Evolutionary conservation across 1,140 invertebrate species (phyloP).

Genomic region (Epicauta chinensis): DNA sequence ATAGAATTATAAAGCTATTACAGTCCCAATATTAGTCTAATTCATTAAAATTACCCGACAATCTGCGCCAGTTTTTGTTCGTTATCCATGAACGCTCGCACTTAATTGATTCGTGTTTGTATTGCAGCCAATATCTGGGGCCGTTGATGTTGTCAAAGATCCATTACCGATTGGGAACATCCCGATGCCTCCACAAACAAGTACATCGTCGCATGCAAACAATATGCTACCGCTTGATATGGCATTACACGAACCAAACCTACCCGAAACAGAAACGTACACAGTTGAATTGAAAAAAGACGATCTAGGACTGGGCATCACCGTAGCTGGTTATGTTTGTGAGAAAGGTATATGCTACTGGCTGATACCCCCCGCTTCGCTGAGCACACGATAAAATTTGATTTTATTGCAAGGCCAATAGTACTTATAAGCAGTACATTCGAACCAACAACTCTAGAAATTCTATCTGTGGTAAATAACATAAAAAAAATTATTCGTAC

Average conservation of each 20-base stretch:
- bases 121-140: conserved; percentile 47
- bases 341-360: conserved; percentile 74
- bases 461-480: too few relatives aligned
- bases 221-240: conserved; percentile 49
- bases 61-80: too few relatives aligned
- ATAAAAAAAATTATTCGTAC: too few relatives aligned
- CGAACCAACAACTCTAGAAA: too few relatives aligned
- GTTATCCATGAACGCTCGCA: too few relatives aligned
- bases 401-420: too few relatives aligned
- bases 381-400: too few relatives aligned
- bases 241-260: conserved; percentile 41
- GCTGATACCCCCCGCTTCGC: not conserved
- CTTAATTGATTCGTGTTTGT: not conserved
- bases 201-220: conserved; percentile 41
- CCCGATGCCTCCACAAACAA: conserved; percentile 41
- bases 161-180: conserved; percentile 41
- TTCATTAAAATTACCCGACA: too few relatives aligned
- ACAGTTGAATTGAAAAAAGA: conserved; percentile 78
- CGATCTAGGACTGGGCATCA: conserved; percentile 86
- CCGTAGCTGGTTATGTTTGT: conserved; percentile 91
- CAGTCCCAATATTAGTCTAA: too few relatives aligned
- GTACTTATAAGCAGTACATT: too few relatives aligned
- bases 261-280: conserved; percentile 82
- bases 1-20: too few relatives aligned
- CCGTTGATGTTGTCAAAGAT: conserved; percentile 49